Conservation (phyloP, 2,888 invertebrate genomes). For the Adineta ricciae region DNA sequence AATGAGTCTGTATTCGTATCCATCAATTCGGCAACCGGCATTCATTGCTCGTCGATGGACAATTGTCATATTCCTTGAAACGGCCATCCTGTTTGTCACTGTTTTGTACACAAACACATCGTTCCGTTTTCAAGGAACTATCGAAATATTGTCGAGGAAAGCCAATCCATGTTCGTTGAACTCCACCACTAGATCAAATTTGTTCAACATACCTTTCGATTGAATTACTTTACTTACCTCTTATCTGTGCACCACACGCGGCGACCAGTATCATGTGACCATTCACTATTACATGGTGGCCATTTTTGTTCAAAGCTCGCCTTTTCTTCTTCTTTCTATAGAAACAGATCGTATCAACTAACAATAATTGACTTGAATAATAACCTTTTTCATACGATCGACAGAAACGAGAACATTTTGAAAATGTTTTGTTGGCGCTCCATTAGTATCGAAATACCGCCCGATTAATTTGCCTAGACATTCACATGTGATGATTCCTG, state of each 20-base stretch:
- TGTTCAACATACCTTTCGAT: too few relatives aligned
- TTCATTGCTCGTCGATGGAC: neutral
- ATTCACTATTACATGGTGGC: conserved; percentile 87
- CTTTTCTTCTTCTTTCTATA: conserved; percentile 57
- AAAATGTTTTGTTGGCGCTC: neutral
- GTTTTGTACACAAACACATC: conserved; percentile 70
- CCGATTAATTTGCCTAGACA: neutral
- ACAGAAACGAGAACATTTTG: neutral
- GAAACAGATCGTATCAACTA: conserved; percentile 66
- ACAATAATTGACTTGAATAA: conserved; percentile 53
- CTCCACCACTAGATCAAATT: conserved; percentile 68
- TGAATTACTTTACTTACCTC: too few relatives aligned
- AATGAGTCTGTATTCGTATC: too few relatives aligned
- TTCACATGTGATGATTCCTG: neutral
- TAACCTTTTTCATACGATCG: neutral
- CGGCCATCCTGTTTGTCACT: conserved; percentile 41
- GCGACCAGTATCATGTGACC: conserved; percentile 55
- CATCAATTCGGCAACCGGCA: neutral
- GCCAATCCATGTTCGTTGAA: conserved; percentile 74
- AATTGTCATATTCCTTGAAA: conserved; percentile 33
- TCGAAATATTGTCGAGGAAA: conserved; percentile 72
- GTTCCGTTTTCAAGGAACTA: conserved; percentile 58
- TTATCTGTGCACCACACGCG: conserved; percentile 74
- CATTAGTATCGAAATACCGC: neutral
- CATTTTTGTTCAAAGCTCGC: conserved; percentile 60